Evolutionary conservation across 2,888 invertebrate species (phyloP), one percentile per base, ranked within the genome.

Genomic region (Apeira syringaria): DNA sequence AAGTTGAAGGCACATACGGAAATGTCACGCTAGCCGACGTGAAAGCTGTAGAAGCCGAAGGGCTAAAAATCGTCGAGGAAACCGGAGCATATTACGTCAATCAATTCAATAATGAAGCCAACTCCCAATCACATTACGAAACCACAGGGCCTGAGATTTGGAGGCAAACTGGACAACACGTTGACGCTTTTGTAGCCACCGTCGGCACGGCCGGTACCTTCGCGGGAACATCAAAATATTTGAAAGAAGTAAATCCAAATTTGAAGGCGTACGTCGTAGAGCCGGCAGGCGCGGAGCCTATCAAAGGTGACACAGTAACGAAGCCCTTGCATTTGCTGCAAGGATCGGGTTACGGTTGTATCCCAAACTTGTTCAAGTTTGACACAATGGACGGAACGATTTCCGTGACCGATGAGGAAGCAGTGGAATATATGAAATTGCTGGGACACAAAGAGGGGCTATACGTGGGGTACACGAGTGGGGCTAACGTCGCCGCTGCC

Each of bases 81-180:
- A 79, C 74, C 1, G 75, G 77, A 3, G 84, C 84, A 3, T 88
- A 71, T 54, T 85, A 78, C 34, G 83, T 89, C 0, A 82, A 85
- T 47, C 88, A 89, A 50, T 88, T 87, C 42, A 74, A 69, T 42
- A 88, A 88, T 32, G 58, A 68, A 0, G 70, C 63, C 0, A 88
- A 88, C 43, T 58, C 75, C 1, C 59, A 69, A 0, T 66, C 88
- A 0, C 88, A 89, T 60, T 89, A 88, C 51, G 44, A 61, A n/a
- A 73, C 76, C 1, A 89, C 89, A 0, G 88, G 89, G 0, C 89
- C 88, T 1, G 88, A 89, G 55, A 88, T 89, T 49, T 89, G 88
- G 88, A 72, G 61, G 32, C 88, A 89, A 47, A 84, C 87, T 3
- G 88, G 88, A 5, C 77, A 84, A 10, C 82, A 56, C 1, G 74